Base-by-base conservation (phyloP, 2,888 invertebrate genomes). In the Lithophane ornitopus region DNA sequence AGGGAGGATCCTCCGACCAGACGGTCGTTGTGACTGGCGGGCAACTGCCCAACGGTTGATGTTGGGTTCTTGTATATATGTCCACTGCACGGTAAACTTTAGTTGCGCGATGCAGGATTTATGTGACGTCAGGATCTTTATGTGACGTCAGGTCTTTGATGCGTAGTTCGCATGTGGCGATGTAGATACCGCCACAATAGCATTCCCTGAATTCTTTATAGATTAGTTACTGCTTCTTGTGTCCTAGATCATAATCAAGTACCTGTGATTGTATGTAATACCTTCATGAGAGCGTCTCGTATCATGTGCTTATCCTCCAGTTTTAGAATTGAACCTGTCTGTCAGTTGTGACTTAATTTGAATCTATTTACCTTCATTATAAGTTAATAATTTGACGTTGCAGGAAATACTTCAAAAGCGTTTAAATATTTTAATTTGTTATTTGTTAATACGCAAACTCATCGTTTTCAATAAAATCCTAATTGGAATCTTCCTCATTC, bases 321-420 rank as follows among this genome's bases (percentile, higher is more conserved):
- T 58, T 28, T 58, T 54, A 26, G n/a, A 1, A 54, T 54, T 16
- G 28, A 28, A 28, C 3, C 28, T 16, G 58, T 28, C 26, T 8
- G 16, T 58, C 26, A 28, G 0, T 54, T 54, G n/a, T 3, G 54
- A 12, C 12, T 26, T 34, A 34, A 34, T 34, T 26, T 34, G 3
- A 34, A 16, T 34, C 0, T 44, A 59, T 59, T 70, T n/a, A n/a
- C n/a, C n/a, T 28, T 2, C 6, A 44, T 61, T 56, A 44, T 3
- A 0, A 34, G 44, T 49, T 22, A 59, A 49, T 52, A 58, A 9
- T 41, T 52, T 52, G 3, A 44, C 28, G 28, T 14, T 8, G 2
- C 6, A 79, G 71, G 56, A 79, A 74, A 70, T 58, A 49, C 58
- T 63, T 67, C 62, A 14, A 4, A 19, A 58, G 6, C 8, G 9